A percentile compares a stretch with the other conserved stretches of the same genome.
Conservation (phyloP, 2,888 invertebrate species). For the Acrocera orbiculus region DNA sequence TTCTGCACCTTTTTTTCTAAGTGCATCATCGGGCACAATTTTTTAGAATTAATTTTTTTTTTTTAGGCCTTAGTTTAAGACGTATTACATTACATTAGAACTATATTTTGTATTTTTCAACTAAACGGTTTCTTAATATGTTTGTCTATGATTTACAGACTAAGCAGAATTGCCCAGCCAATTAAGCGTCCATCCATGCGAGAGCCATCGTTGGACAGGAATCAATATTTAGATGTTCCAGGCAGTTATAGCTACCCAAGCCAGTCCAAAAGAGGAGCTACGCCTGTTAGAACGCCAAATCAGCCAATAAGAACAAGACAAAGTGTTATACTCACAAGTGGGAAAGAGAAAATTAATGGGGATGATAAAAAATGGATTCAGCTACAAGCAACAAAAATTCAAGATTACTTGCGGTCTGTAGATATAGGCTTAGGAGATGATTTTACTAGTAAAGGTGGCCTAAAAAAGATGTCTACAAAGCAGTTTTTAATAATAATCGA, state of each 20-base stretch:
- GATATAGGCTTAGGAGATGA: conserved; percentile 15
- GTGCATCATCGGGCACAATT: too few species aligned
- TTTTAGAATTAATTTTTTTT: too few species aligned
- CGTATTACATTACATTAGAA: not conserved
- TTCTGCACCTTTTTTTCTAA: too few species aligned
- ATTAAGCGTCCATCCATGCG: conserved; percentile 14
- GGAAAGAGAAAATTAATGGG: conserved; percentile 20
- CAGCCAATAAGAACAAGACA: conserved; percentile 8
- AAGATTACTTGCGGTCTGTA: conserved; percentile 18
- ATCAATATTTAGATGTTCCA: conserved; percentile 1
- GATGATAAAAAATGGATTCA: conserved; percentile 27
- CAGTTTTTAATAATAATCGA: conserved; percentile 25
- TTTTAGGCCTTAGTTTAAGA: too few species aligned
- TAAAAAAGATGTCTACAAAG: conserved; percentile 27
- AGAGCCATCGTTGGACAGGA: conserved; percentile 4
- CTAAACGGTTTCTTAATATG: not conserved
- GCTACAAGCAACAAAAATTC: conserved; percentile 19
- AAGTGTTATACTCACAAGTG: conserved; percentile 14
- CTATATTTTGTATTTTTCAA: too few species aligned
- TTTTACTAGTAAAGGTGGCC: conserved; percentile 16
- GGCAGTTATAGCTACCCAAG: not conserved
- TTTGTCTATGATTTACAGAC: conserved; percentile 10
- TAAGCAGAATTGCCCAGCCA: conserved; percentile 17
- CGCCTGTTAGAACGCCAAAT: conserved; percentile 12
- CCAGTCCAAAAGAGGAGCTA: not conserved